These are phyloP conservation scores for Cephus spinipes DNA, from an alignment of 2,888 invertebrate species.

Conservation along the genomic window DNA sequence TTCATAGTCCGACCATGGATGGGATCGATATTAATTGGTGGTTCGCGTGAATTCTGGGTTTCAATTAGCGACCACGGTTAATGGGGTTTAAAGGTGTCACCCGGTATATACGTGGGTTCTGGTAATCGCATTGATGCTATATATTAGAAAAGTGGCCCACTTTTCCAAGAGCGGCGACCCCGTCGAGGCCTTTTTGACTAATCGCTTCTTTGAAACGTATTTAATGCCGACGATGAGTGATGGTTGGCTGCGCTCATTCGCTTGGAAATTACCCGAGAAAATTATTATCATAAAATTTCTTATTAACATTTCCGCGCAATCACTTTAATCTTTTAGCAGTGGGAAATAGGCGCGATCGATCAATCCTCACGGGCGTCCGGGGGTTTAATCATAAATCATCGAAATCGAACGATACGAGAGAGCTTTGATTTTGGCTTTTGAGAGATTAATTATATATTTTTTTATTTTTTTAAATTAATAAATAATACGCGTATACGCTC, in stretches of 20 bases:
- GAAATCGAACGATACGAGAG: neutral
- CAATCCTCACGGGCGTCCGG: neutral
- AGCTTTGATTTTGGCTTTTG: neutral
- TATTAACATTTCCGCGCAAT: neutral
- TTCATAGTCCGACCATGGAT: neutral
- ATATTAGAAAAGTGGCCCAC: conserved; percentile 1
- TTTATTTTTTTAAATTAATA: too few relatives aligned
- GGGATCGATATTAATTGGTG: neutral
- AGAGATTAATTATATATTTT: neutral
- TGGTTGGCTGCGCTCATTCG: neutral
- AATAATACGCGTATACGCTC: too few relatives aligned
- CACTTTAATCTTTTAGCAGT: conserved; percentile 2
- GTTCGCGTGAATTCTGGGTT: neutral
- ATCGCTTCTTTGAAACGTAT: conserved; percentile 7
- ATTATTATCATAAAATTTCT: conserved; percentile 3
- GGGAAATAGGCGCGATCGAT: conserved; percentile 1
- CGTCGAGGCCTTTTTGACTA: neutral
- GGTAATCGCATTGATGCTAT: neutral
- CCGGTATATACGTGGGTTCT: neutral
- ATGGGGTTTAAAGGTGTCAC: neutral
- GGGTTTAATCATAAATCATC: neutral
- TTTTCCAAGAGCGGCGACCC: neutral
- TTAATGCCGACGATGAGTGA: conserved; percentile 8
- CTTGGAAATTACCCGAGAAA: conserved; percentile 1
- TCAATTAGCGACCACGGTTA: neutral